Evolutionary conservation across 2,888 invertebrate species (phyloP).

Genomic region (Hecatera dysodea): DNA sequence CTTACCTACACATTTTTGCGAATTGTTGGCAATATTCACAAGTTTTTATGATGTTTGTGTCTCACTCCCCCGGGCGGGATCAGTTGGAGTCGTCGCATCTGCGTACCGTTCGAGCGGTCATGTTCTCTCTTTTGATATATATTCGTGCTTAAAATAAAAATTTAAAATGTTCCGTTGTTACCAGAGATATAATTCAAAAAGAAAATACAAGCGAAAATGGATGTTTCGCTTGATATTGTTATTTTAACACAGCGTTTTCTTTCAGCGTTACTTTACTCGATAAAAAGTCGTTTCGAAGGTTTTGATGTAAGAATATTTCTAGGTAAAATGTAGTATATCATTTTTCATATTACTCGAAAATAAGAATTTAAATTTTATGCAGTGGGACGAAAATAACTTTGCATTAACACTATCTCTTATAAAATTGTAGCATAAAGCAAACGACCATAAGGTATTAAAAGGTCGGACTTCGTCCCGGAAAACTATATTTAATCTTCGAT

Average conservation of each 20-base stretch:
- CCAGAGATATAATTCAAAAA: constrained; percentile 62
- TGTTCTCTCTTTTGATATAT: constrained; percentile 77
- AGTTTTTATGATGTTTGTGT: constrained; percentile 85
- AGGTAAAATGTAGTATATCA: constrained; percentile 39
- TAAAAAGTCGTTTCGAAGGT: constrained; percentile 42
- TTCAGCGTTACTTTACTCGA: constrained; percentile 32
- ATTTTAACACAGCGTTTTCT: constrained; percentile 50
- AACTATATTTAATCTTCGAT: constrained; percentile 7
- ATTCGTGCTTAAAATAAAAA: constrained; percentile 68
- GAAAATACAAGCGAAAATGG: constrained; percentile 56
- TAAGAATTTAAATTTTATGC: constrained; percentile 30
- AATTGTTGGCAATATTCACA: constrained; percentile 82
- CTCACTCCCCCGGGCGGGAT: constrained; percentile 75
- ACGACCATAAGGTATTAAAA: constrained; percentile 8
- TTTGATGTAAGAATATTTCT: constrained; percentile 29
- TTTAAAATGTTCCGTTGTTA: constrained; percentile 61
- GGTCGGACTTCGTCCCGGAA: no score
- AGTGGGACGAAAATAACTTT: constrained; percentile 18
- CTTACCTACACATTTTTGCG: constrained; percentile 78
- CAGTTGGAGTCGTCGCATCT: constrained; percentile 82
- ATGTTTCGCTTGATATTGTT: constrained; percentile 54
- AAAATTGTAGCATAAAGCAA: constrained; percentile 20
- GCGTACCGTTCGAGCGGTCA: constrained; percentile 80
- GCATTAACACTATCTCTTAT: constrained; percentile 18
- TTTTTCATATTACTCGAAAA: constrained; percentile 31